Percentiles rank a stretch among this genome's conserved stretches.
phyloP scores from a whole-genome alignment of 2,797 vertebrate genomes.

The Tachyglossus aculeatus region DNA sequence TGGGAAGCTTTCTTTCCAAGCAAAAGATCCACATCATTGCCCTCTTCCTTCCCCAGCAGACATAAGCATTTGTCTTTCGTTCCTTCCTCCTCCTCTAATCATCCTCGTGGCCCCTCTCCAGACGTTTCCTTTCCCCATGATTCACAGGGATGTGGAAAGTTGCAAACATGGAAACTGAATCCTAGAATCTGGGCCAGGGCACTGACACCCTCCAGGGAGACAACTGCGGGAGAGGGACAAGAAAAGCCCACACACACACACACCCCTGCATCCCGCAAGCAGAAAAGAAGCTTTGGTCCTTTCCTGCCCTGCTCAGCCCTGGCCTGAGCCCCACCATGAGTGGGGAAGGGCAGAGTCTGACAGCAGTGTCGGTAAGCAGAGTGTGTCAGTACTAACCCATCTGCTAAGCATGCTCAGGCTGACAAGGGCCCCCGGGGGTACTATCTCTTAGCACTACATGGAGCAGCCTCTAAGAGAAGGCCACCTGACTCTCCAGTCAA shows the following conservation, averaged over 20 bases:
- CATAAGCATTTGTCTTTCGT: background rate
- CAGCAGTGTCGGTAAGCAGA: too few relatives aligned
- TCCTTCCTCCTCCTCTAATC: conserved; percentile 29
- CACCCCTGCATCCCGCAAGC: background rate
- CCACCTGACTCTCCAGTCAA: too few relatives aligned
- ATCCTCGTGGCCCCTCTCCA: conserved; percentile 18
- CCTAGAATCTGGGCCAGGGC: background rate
- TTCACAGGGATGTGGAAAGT: conserved; percentile 17
- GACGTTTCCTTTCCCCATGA: conserved; percentile 47
- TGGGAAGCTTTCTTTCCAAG: background rate
- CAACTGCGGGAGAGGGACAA: background rate
- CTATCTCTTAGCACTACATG: too few relatives aligned
- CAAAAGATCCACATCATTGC: background rate
- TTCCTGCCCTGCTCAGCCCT: too few relatives aligned
- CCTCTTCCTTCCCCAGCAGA: conserved; percentile 2
- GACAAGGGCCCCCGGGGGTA: too few relatives aligned
- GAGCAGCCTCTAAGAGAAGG: too few relatives aligned
- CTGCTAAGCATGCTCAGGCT: too few relatives aligned
- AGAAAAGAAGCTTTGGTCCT: too few relatives aligned
- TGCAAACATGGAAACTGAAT: conserved; percentile 42
- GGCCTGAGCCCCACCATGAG: too few relatives aligned
- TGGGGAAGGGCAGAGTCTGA: too few relatives aligned
- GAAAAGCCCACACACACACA: background rate
- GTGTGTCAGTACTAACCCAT: too few relatives aligned
- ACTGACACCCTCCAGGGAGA: conserved; percentile 15